Evolutionary conservation across 2,797 vertebrate genomes (phyloP), one percentile per base, ranked within the genome.

Genomic region (Hyperoplus lanceolatus): DNA sequence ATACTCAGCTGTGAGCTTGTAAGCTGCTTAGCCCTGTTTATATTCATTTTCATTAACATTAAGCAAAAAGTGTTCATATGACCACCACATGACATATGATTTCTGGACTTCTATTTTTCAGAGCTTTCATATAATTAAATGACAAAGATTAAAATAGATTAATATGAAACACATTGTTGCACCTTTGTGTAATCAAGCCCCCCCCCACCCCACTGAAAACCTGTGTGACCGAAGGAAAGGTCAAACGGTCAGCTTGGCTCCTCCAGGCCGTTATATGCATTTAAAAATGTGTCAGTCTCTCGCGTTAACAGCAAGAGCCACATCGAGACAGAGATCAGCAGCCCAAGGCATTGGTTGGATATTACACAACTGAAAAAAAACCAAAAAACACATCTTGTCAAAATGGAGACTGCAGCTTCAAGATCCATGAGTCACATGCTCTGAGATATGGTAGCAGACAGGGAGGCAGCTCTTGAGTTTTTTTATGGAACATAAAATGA

Each of bases 281-380:
- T 89, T 85, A 84, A 75, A 89, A 85, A 88, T 77, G 78, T 81
- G 80, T 87, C 84, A 82, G 76, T 87, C 84, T 90, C 75, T 85
- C 74, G 53, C 36, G 59, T 81, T 86, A 88, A 88, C 81, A 77
- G 88, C 71, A 62, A 72, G 87, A 59, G 74, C 65, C 43, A 89
- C 80, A 87, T 85, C 67, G 80, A 83, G 78, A 90, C 87, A 82
- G 77, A 79, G 82, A 86, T 84, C 79, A 80, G 73, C 80, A 67
- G 73, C 83, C 38, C 21, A 38, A 73, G 85, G 75, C 83, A 54
- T 71, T 9, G 49, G 73, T 75, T 74, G 76, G 72, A 86, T 85
- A 80, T 85, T 77, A 85, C 68, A 64, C 64, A 89, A 72, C 74
- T 83, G 86, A 88, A 90, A 89, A 88, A 21, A 21, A 29, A 29